Base-by-base conservation (phyloP, 1,140 invertebrate species). In the Arion vulgaris region DNA sequence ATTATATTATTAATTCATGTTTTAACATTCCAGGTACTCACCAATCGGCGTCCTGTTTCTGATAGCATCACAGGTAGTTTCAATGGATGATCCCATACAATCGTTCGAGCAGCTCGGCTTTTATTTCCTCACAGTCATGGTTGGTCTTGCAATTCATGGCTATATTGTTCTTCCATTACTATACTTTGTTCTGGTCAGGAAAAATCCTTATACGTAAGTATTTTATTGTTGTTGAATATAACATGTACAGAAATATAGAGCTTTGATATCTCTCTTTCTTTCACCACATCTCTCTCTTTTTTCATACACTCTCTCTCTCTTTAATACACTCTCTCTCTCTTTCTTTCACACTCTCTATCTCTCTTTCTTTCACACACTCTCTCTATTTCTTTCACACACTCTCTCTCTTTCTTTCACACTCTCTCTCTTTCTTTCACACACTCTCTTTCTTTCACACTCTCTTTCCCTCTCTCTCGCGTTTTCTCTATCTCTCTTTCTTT, bases 21-120 rank as follows among this genome's bases (percentile, higher is more conserved):
- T n/a, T 26, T 68, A 41, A 32, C 34, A 17, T 15, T 76, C 2
- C 82, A 88, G 97, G 96, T 93, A 98, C 81, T 98, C 97, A 38
- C 97, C 97, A 0, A 92, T 98, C 32, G 97, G 97, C 81, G 96
- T 98, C 0, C 95, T 96, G 85, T 98, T 97, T 92, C 93, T 98
- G 72, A 96, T 98, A 69, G 95, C 96, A 15, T 95, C 95, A 39
- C 97, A 98, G 91, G 95, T 98, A 69, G 93, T 98, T 87, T 96
- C 96, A 88, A 97, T 98, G 88, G 94, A 95, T 0, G 95, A 96
- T 82, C 86, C 85, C 5, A 82, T 83, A 15, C 39, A 86, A 83
- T 84, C 86, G 36, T 86, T 90, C 57, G 81, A 86, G 69, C 86
- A 89, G 72, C 85, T 92, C 17, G 85, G 86, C n/a, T 86, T 87